Base-by-base conservation (phyloP, 2,888 invertebrate genomes). In the Drosophila formosana region DNA sequence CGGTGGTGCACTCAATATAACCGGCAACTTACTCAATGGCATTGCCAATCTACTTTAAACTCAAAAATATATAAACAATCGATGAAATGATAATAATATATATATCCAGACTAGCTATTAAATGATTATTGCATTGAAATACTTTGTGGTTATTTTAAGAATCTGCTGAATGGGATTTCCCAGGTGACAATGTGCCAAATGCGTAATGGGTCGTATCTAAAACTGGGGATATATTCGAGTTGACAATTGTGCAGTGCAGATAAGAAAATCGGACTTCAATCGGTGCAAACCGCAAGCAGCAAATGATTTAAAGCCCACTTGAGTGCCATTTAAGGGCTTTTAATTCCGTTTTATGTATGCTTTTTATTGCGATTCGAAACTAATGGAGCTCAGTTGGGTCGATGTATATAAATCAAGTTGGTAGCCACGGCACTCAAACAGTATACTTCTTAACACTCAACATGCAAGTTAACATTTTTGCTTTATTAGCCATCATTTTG, bases 401-500 rank as follows among this genome's bases (percentile, higher is more conserved):
- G 11, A 32, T 37, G 5, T 26, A 64, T 85, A 82, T 82, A 82
- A 82, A 79, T 64, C 6, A 30, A 6, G 39, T 3, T 50, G 57
- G 1, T 9, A 7, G 32, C 3, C 37, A 4, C 1, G n/a, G 8
- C 57, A 46, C 8, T 34, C 8, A 53, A 53, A 61, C 51, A 82
- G 72, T 82, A 37, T 11, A 60, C 9, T 23, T 46, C 46, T 39
- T 53, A 61, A 18, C 13, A 41, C 13, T 41, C 23, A 57, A 69
- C 18, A 86, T 82, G 81, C 68, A 70, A 66, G 55, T 53, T 4
- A 46, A 65, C 75, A 8, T 75, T 9, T 2, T 82, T 9, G 28
- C 43, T 6, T n/a, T 74, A 26, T 45, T 82, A 7, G 58, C 61
- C 30, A 50, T 56, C 3, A 13, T 68, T 41, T 26, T 84, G 57